Base-by-base conservation (phyloP, 2,113 vertebrate species). In the Paradoxurus hermaphroditus region DNA sequence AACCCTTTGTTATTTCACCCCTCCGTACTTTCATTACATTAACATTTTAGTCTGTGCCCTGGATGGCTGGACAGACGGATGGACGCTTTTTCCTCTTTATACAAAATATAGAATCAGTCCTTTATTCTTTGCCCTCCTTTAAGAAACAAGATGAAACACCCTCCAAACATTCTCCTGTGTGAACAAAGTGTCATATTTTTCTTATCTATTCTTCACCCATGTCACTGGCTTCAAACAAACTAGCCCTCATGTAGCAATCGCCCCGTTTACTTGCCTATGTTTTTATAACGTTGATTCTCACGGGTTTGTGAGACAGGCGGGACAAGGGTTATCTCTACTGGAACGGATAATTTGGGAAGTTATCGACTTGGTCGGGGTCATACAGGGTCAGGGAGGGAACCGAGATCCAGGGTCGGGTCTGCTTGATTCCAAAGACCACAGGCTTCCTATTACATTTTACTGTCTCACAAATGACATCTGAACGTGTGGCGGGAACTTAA, bases 241-340 rank as follows among this genome's bases (percentile, higher is more conserved):
- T 63, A 46, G 73, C 18, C 41, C 56, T 78, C 27, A 63, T 29
- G 87, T 19, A 82, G 36, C 49, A 27, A 51, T 44, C 70, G 59
- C 46, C 68, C 15, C 44, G 31, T 87, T 31, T 41, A 59, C 29
- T 59, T 89, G 51, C 56, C 39, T 34, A 34, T 68, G 21, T 72
- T 94, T 91, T 89, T 53, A 86, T 11, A 91, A n/a, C 53, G 89
- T 85, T 77, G 72, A 86, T 90, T 90, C 49, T 63, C 78, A 87
- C 29, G 63, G 41, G 68, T 51, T 49, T 81, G 3, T 2, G 53
- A 90, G 41, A n/a, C 4, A 62, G 44, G 82, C 11, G 46, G 72
- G 23, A n/a, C 53, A 90, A 63, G 41, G 63, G 90, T 91, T 51
- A 73, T 79, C 73, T 75, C 11, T 1, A 73, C 11, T 65, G 68